Evolutionary conservation across 2,888 invertebrate genomes (phyloP), one percentile per base, ranked within the genome.

Genomic region (Chrysodeixis includens): DNA sequence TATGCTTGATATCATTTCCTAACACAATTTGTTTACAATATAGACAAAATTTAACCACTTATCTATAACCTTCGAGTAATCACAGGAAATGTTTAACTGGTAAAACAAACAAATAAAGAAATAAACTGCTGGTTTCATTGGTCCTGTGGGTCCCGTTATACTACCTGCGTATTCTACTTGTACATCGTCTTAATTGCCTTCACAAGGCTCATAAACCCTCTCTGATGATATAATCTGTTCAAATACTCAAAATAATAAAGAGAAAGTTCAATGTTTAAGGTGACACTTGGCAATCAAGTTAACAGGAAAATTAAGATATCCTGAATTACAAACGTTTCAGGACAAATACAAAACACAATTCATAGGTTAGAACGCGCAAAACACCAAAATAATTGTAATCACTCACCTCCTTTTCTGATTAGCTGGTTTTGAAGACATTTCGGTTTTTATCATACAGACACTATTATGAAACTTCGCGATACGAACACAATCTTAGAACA

Each of bases 341-440:
- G 60, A 30, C 18, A n/a, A 46, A 30, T 32, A 53, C 18, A 63
- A 20, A 62, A 56, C 30, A 56, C 14, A 54, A 22, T 5, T 52
- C 54, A 18, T 62, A 79, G 67, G 71, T 71, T 77, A 76, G 46
- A 62, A 60, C 32, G 51, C 22, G 56, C 53, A 49, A 56, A 62
- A 60, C 63, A 63, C 14, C 52, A 66, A 78, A 80, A 70, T 62
- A 81, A 79, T 83, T 77, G 53, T 67, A 69, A 70, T 35, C 64
- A 84, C 89, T 96, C 92, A 97, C 97, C 97, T 96, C 91, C 97
- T 96, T 93, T 97, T 97, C 87, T 97, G 97, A 93, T 96, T 97
- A 77, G 96, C 94, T 86, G 94, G 94, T 87, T 95, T 95, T 69
- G 93, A 83, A 90, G 93, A 91, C 95, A 95, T 95, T 81, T 91